Conservation (phyloP, 2,888 invertebrate genomes). For the Ganaspis brasiliensis region DNA sequence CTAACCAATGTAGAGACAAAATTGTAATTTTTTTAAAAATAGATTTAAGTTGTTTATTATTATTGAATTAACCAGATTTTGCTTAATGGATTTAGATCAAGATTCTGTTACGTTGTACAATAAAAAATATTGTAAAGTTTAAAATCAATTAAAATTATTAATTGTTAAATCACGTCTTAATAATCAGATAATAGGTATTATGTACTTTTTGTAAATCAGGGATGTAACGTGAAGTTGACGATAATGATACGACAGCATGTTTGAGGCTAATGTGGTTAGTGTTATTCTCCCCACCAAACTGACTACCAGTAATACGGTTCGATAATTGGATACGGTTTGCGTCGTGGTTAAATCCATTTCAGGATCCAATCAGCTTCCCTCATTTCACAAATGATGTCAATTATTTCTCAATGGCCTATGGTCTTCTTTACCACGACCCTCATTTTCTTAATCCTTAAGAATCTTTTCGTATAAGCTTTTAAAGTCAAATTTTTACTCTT, state of each 20-base stretch:
- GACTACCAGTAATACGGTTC: conserved; percentile 18
- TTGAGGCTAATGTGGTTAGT: conserved; percentile 29
- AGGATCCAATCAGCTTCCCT: conserved; percentile 30
- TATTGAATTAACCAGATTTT: too few species aligned
- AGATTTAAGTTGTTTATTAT: too few species aligned
- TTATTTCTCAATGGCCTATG: conserved; percentile 24
- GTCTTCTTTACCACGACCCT: neutral
- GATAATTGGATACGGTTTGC: conserved; percentile 39
- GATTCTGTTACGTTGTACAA: too few species aligned
- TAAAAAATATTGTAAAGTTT: too few species aligned
- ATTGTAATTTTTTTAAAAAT: too few species aligned
- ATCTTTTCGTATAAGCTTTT: too few species aligned
- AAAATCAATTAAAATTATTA: too few species aligned
- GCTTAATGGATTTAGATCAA: too few species aligned
- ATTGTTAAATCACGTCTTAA: neutral
- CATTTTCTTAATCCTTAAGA: too few species aligned
- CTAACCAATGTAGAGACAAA: too few species aligned
- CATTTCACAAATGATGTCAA: conserved; percentile 27
- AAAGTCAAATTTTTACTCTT: too few species aligned
- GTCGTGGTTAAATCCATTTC: conserved; percentile 34
- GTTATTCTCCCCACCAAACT: conserved; percentile 12
- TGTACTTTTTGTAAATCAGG: neutral
- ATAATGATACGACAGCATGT: conserved; percentile 9
- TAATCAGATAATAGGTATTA: neutral
- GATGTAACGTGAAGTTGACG: conserved; percentile 9